These are phyloP conservation scores for Paguma larvata DNA, from an alignment of 2,797 vertebrate genomes.

Conservation along the genomic window DNA sequence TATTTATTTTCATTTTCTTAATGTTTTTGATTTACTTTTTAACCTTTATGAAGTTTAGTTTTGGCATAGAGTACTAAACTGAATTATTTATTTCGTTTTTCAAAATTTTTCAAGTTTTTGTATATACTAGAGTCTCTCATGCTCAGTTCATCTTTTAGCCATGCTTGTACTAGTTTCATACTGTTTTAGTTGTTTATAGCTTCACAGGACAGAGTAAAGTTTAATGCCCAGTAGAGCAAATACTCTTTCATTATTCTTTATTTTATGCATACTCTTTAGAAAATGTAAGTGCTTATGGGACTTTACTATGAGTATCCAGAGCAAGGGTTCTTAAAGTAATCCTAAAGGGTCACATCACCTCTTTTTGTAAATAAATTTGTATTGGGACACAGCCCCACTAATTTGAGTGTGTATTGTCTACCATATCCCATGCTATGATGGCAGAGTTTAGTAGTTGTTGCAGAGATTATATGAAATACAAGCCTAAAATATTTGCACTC, in stretches of 20 bases:
- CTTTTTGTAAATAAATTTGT: conserved; percentile 55
- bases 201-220: background rate
- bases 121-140: background rate
- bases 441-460: background rate
- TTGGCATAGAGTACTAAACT: background rate
- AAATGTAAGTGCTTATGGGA: background rate
- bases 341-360: background rate
- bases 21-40: conserved; percentile 44
- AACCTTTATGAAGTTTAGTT: conserved; percentile 51
- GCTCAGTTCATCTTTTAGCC: background rate
- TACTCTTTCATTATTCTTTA: conserved; percentile 1
- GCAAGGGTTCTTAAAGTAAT: background rate
- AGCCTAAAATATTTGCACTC: background rate
- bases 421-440: background rate
- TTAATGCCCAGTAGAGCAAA: background rate
- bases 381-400: background rate
- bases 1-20: conserved; percentile 24
- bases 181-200: background rate
- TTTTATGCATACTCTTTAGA: background rate
- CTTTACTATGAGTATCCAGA: background rate
- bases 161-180: background rate
- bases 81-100: conserved; percentile 37
- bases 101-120: background rate
- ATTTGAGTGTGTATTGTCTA: background rate
- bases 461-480: background rate